Percentiles rank a stretch among this genome's conserved stretches.
phyloP scores from a whole-genome alignment of 2,113 vertebrate species.

The Limanda limanda region DNA sequence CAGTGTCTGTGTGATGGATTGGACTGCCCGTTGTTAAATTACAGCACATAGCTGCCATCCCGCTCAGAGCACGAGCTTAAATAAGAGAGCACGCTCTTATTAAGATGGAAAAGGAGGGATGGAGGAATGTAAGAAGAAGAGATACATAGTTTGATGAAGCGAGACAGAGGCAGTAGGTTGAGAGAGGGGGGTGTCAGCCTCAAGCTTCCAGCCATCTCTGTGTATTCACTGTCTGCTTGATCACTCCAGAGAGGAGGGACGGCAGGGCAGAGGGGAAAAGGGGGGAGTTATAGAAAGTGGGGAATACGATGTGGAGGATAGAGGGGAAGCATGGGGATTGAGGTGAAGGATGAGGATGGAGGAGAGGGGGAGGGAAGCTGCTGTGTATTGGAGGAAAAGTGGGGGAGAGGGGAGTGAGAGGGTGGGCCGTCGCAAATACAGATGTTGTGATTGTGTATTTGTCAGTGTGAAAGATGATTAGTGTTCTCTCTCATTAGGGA shows the following conservation, averaged over 20 bases:
- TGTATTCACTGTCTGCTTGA: constrained; percentile 17
- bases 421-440: constrained; percentile 52
- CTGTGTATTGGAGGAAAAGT: constrained; percentile 1
- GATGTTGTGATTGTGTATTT: constrained; percentile 74
- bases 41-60: constrained; percentile 26
- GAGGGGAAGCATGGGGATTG: constrained; percentile 7
- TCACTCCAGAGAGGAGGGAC: neutral
- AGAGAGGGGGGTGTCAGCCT: constrained; percentile 16
- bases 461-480: constrained; percentile 75
- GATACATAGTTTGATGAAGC: constrained; percentile 31
- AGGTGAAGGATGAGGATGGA: constrained; percentile 12
- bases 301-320: constrained; percentile 8
- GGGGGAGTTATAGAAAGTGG: constrained; percentile 10
- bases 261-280: neutral
- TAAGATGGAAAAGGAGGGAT: constrained; percentile 28
- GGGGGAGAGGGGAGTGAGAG: neutral
- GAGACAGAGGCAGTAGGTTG: constrained; percentile 14
- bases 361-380: constrained; percentile 1
- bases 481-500: constrained; percentile 68
- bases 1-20: constrained; percentile 68
- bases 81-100: constrained; percentile 36
- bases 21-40: constrained; percentile 63
- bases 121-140: constrained; percentile 1
- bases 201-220: constrained; percentile 22
- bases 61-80: constrained; percentile 43